Base-by-base conservation (phyloP, 2,113 vertebrate species). In the Phalacrocorax pelagicus region DNA sequence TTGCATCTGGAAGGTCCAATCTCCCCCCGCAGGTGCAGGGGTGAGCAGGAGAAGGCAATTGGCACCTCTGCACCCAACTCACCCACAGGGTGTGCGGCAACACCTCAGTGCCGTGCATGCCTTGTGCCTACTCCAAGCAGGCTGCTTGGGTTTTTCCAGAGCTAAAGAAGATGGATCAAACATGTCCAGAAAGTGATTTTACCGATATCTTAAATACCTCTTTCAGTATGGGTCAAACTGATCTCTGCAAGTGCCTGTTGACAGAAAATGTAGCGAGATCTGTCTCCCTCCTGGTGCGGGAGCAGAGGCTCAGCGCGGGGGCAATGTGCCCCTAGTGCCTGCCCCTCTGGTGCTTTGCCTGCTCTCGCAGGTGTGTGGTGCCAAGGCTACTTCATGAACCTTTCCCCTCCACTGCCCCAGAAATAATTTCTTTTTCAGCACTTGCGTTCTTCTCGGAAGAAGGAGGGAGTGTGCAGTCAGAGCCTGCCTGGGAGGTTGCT, bases 211-310 rank as follows among this genome's bases (percentile, higher is more conserved):
- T 80, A 70, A 30, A 18, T 51, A 52, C 11, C 11, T 81, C 22
- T 71, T 90, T 82, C 42, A 19, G 27, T 36, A 42, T 17, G 11
- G 12, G 13, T 83, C 47, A 72, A 18, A 47, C 2, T 47, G 49
- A 81, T 58, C 34, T 70, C 66, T 77, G 22, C 5, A 5, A 82
- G 12, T 44, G 27, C 14, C 42, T 57, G 20, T 23, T 62, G 57
- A 51, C 29, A 55, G 38, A 65, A 74, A 27, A 85, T 40, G 13
- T 44, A n/a, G 29, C 34, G 0, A 0, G 26, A 52, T 38, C 40
- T 65, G 9, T 42, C 18, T 71, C 42, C 34, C 10, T 49, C 21
- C 27, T 38, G 15, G 8, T 0, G 0, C 0, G 0, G 30, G 13
- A 6, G 3, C 78, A 71, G 44, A 55, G 34, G 23, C 27, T 92